Evolutionary conservation across 1,140 invertebrate genomes (phyloP).

Genomic region (Sipha flava): DNA sequence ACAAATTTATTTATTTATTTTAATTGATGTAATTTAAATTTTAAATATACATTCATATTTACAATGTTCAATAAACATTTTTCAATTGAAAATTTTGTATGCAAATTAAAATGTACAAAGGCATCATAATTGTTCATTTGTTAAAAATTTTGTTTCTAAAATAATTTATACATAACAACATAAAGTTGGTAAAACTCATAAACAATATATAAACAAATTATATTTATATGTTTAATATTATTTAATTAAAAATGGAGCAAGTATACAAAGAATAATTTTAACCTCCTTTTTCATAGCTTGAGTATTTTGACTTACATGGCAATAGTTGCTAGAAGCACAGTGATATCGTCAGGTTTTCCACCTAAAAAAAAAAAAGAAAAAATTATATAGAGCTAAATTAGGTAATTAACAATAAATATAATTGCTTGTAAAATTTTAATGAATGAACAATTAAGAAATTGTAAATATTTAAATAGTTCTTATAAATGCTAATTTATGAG

Average conservation of each 20-base stretch:
- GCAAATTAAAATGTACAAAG: neutral
- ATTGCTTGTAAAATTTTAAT: too few species aligned
- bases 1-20: too few species aligned
- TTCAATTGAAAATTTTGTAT: neutral
- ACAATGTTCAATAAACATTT: neutral
- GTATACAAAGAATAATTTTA: neutral
- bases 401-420: neutral
- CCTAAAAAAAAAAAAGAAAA: conserved; percentile 55
- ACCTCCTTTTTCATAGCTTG: neutral
- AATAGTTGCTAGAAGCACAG: conserved; percentile 85
- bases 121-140: neutral
- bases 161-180: neutral
- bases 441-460: too few species aligned
- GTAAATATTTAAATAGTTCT: too few species aligned
- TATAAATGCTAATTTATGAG: too few species aligned
- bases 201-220: neutral
- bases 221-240: neutral
- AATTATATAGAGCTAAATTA: neutral
- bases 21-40: neutral
- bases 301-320: conserved; percentile 42
- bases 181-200: neutral
- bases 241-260: neutral
- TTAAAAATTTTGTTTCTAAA: neutral
- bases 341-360: conserved; percentile 96
- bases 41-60: neutral